A percentile compares a stretch with the other conserved stretches of the same genome.
These are phyloP conservation scores for Pomatorhinus ruficollis DNA, from an alignment of 2,113 vertebrate genomes.

Conservation along the genomic window DNA sequence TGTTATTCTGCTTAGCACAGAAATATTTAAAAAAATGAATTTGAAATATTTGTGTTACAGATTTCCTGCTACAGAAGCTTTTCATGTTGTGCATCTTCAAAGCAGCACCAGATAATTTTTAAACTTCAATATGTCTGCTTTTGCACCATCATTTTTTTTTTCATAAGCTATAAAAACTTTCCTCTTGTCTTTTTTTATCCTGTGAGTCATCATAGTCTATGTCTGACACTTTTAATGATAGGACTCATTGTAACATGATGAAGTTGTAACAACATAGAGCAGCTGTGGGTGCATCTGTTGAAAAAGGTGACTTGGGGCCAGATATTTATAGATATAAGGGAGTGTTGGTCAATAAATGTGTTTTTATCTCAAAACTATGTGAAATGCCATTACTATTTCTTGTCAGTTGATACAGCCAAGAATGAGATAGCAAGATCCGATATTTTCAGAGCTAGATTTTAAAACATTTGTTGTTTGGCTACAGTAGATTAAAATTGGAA, in stretches of 20 bases:
- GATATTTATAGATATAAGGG: background rate
- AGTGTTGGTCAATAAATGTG: background rate
- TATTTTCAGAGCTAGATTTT: background rate
- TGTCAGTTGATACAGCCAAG: background rate
- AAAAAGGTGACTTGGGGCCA: background rate
- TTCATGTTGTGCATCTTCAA: background rate
- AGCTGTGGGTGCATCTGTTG: background rate
- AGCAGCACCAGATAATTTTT: background rate
- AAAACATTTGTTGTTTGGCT: background rate
- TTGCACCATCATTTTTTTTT: background rate
- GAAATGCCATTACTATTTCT: background rate
- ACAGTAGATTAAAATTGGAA: background rate
- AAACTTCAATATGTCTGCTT: background rate
- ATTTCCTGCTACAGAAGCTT: background rate
- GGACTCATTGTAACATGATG: background rate
- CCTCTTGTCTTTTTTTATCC: background rate
- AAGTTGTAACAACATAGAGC: background rate
- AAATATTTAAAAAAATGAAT: background rate
- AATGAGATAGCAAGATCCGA: background rate
- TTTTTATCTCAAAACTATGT: background rate
- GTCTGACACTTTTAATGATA: background rate
- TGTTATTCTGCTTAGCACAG: background rate
- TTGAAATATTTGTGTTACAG: background rate
- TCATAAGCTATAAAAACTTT: background rate
- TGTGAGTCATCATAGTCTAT: background rate